Evolutionary conservation across 2,888 invertebrate genomes (phyloP), one percentile per base, ranked within the genome.

Genomic region (Drosophila nigricruria): DNA sequence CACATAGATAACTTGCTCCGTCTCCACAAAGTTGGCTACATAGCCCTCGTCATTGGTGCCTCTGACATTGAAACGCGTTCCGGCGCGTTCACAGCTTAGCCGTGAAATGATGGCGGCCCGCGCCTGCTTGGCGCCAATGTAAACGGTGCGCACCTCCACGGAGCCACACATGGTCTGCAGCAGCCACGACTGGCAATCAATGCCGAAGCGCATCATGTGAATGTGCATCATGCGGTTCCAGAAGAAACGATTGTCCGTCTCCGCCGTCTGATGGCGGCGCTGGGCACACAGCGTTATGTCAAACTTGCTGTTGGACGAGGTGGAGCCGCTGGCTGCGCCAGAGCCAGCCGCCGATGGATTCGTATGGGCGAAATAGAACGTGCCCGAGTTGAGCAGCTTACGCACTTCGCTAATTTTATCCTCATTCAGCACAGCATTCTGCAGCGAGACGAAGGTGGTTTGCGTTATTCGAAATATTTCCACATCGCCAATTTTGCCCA

Each of bases 21-120:
- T 99, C 95, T 99, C 99, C 32, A 99, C 99, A 94, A 99, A 99
- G 94, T 99, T 99, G 1, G 99, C 99, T 18, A 99, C 99, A 94
- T 98, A 97, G 0, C 99, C 99, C 92, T 98, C 98, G 93, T 99
- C 99, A 93, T 99, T 99, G 77, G 97, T 97, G n/a, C 99, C 99
- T 79, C 99, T 94, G 0, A 99, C 99, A 94, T 99, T 99, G 92
- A 99, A 99, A 93, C 97, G 94, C 27, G 99, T 99, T 32, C 99
- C 99, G 62, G 99, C 99, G 82, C 99, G 94, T 93, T 99, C 99
- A 93, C 98, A 99, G 92, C 98, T 98, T 34, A 99, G 94, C 70
- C 99, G 95, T 1, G 99, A 99, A 71, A 99, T 96, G 27, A 99
- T 95, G n/a, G 98, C 97, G 5, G 98, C 98, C 81, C 97, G 94